Base-by-base conservation (phyloP, 2,888 invertebrate genomes). In the Spatulosminthurus flaviceps region DNA sequence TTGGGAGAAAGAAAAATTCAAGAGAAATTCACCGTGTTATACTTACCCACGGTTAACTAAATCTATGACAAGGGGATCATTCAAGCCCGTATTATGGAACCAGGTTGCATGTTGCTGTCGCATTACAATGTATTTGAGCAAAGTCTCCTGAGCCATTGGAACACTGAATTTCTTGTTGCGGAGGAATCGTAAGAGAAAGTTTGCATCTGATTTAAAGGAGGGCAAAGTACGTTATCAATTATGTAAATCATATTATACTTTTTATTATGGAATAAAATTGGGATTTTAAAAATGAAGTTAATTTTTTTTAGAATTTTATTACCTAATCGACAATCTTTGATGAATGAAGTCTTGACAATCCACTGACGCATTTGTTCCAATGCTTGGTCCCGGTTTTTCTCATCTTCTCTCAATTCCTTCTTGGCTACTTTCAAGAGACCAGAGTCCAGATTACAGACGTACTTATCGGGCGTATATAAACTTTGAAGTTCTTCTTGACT, bases 121-220 rank as follows among this genome's bases (percentile, higher is more conserved):
- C 78, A 94, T 89, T 21, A 93, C 89, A 66, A 95, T 89, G 87
- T 95, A 95, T 29, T 94, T 90, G 87, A 94, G 92, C 76, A 94
- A 89, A 26, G 93, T 92, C 86, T 93, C 92, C 87, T 94, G 92
- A 0, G 94, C 93, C 92, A 93, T 92, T 0, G 92, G 92, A 42
- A 94, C 89, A 86, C 93, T 93, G 89, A 91, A 94, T 87, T 94
- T 95, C 88, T 94, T 93, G 81, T 92, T 91, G n/a, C 94, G 91
- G 74, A 95, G 89, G 87, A 93, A 95, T 81, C 93, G 90, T 75
- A 95, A 89, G 67, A 95, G 88, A 87, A 92, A 94, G 85, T 88
- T 90, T 0, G 91, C 88, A 88, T 94, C 93, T 93, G 88, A 42
- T 87, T 85, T 60, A 81, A 82, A 82, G 79, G 79, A 72, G 76